Evolutionary conservation across 1,140 invertebrate species (phyloP), one percentile per base, ranked within the genome.

Genomic region (Thalassaphorura encarpata): DNA sequence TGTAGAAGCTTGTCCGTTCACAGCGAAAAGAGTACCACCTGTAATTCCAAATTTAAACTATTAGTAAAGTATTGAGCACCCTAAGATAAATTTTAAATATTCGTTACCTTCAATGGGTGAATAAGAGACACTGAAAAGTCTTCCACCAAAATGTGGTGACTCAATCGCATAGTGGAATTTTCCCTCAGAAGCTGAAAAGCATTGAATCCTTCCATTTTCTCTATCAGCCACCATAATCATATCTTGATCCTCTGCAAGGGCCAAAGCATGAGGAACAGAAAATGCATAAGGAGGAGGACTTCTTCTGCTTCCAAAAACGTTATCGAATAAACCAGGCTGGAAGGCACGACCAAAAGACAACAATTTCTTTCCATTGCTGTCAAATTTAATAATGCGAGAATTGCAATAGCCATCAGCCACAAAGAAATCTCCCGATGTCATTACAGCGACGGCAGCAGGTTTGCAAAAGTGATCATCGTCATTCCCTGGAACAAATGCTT

Each of bases 401-500:
- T 97, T 97, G 68, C 93, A 97, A 69, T 97, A 97, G 13, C 89
- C 88, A 74, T 97, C 94, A 13, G 89, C 83, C 1, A 97, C 86
- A 70, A 90, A 97, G 71, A 97, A 91, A 54, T 89, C 83, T 0
- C 89, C 91, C 66, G 80, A 83, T 11, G 67, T 71, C 21, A 86
- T 71, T 8, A 90, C 87, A 26, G 92, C 90, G 1, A 95, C 88
- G 6, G 86, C 83, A 6, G 89, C 88, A 11, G 94, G 94, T 70
- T 97, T 95, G 71, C 94, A 97, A 73, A 96, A 96, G 67, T 87
- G 85, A 3, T 67, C 70, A 42, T 82, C 74, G 63, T 85, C 83
- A 57, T 77, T 78, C 48, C 92, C 91, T 2, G 92, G 90, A 21
- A 79, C 71, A 71, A 97, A 87, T 66, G 76, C 75, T 18, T 78